Evolutionary conservation across 2,113 vertebrate species (phyloP).

Genomic region (Morone chrysops): DNA sequence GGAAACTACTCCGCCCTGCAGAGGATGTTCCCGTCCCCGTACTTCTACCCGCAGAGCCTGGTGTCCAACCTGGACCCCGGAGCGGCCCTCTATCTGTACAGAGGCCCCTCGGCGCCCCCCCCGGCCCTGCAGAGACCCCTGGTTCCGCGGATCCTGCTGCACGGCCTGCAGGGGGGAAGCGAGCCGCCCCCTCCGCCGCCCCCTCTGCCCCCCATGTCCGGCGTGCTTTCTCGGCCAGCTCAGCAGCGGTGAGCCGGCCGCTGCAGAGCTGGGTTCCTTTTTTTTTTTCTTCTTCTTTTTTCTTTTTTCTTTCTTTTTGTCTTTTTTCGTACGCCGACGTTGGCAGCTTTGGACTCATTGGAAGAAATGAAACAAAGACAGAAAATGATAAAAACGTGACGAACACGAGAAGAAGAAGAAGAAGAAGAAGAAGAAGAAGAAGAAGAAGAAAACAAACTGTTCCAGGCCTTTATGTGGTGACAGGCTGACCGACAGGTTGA

Average conservation of each 20-base stretch:
- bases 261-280: not conserved
- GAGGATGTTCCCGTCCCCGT: slow-evolving; percentile 97
- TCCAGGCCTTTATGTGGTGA: slow-evolving; percentile 39
- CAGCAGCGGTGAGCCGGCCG: slow-evolving; percentile 92
- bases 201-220: slow-evolving; percentile 89
- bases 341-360: slow-evolving; percentile 66
- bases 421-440: slow-evolving; percentile 12
- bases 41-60: slow-evolving; percentile 97
- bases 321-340: slow-evolving; percentile 11
- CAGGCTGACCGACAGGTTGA: slow-evolving; percentile 40
- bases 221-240: slow-evolving; percentile 90
- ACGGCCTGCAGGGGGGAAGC: slow-evolving; percentile 92
- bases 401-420: slow-evolving; percentile 21
- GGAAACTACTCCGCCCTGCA: slow-evolving; percentile 97
- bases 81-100: slow-evolving; percentile 95
- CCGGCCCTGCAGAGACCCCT: slow-evolving; percentile 94
- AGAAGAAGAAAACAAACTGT: slow-evolving; percentile 26
- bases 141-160: slow-evolving; percentile 95
- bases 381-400: slow-evolving; percentile 15
- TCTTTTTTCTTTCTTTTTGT: not conserved
- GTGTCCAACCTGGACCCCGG: slow-evolving; percentile 96
- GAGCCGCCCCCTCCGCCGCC: slow-evolving; percentile 90
- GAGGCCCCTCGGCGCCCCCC: slow-evolving; percentile 93
- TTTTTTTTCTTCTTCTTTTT: not conserved
- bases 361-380: slow-evolving; percentile 55